Evolutionary conservation across 2,888 invertebrate species (phyloP).

Genomic region (Polylopha cassiicola): DNA sequence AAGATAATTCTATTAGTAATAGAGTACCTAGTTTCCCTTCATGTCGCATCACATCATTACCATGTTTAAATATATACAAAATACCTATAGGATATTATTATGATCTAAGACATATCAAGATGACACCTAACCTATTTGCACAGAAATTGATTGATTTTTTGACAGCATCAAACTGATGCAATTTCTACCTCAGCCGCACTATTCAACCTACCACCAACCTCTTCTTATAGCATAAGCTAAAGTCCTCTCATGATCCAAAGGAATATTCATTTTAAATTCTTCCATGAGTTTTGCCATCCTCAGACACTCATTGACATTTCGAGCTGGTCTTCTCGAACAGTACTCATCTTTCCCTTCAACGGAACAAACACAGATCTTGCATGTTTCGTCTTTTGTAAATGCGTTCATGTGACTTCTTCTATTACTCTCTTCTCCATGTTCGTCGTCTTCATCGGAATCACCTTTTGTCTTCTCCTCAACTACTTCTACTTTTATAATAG

Average conservation of each 20-base stretch:
- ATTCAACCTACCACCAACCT: conserved; percentile 50
- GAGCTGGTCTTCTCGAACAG: conserved; percentile 52
- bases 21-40: no score
- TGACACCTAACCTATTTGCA: conserved; percentile 6
- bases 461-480: neutral
- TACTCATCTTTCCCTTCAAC: conserved; percentile 49
- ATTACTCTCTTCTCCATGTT: conserved; percentile 3
- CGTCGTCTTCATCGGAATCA: neutral
- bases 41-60: neutral
- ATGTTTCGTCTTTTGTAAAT: conserved; percentile 33
- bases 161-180: neutral
- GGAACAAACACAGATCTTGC: conserved; percentile 57
- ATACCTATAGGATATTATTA: neutral
- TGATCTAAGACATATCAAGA: neutral
- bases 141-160: no score
- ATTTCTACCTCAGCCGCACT: conserved; percentile 29
- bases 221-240: conserved; percentile 30
- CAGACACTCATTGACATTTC: conserved; percentile 59
- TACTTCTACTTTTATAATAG: conserved; percentile 38
- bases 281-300: conserved; percentile 34
- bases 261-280: conserved; percentile 31
- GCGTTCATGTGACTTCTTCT: conserved; percentile 46
- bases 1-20: no score
- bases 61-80: neutral
- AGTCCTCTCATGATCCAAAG: conserved; percentile 42